A percentile compares a stretch with the other conserved stretches of the same genome.
Conservation (phyloP, 2,797 vertebrate species). For the Calcarius lapponicus region DNA sequence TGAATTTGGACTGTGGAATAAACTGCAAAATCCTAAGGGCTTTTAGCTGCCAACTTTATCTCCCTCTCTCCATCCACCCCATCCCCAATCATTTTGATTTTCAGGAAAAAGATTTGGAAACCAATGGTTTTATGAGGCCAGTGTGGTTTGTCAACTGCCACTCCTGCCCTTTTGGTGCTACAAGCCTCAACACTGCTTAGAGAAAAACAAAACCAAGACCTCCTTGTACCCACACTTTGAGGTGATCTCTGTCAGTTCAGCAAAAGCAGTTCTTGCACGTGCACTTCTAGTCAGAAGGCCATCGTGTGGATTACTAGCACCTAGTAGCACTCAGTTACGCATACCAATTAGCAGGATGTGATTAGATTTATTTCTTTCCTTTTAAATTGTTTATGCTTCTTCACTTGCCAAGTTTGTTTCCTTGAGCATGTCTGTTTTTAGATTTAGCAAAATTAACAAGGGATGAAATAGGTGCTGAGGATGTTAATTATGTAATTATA, state of each 20-base stretch:
- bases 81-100: neutral
- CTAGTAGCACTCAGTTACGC: neutral
- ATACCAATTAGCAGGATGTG: neutral
- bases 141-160: neutral
- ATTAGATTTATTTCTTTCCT: neutral
- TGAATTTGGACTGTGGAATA: neutral
- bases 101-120: conserved; percentile 11
- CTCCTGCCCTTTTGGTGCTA: neutral
- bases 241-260: neutral
- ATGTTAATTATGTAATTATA: conserved; percentile 66
- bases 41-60: neutral
- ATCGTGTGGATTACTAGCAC: neutral
- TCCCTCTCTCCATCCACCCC: neutral
- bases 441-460: conserved; percentile 69
- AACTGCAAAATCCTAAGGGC: neutral
- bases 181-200: neutral
- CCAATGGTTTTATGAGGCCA: neutral
- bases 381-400: conserved; percentile 19
- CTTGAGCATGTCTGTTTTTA: conserved; percentile 46
- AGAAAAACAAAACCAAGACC: neutral
- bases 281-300: neutral
- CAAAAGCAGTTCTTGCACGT: neutral
- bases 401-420: conserved; percentile 49
- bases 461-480: conserved; percentile 55
- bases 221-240: neutral